Conservation (phyloP, 1,140 invertebrate genomes). For the Drosophila pruinosa region DNA sequence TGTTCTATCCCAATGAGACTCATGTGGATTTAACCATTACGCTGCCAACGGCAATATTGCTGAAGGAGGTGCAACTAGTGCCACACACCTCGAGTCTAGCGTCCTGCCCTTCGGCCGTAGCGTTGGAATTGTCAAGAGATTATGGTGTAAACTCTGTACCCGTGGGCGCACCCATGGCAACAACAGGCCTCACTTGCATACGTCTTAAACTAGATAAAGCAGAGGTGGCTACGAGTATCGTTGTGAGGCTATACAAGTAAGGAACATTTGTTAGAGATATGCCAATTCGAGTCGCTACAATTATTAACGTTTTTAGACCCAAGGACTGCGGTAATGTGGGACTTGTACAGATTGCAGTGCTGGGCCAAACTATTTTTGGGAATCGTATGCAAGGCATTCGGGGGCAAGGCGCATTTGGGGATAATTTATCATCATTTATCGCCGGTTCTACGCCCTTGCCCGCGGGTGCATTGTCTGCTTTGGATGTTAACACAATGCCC, state of each 20-base stretch:
- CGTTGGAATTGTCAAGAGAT: conserved; percentile 88
- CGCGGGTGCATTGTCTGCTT: conserved; percentile 17
- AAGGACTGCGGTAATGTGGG: conserved; percentile 94
- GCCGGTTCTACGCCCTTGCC: conserved; percentile 37
- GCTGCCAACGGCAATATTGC: conserved; percentile 93
- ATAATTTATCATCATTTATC: conserved; percentile 47
- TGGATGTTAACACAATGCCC: conserved; percentile 59
- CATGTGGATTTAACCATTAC: conserved; percentile 93
- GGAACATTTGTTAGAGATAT: not conserved
- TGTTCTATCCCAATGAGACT: conserved; percentile 95
- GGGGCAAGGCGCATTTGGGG: conserved; percentile 38
- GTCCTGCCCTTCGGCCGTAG: conserved; percentile 95
- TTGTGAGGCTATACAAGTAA: conserved; percentile 84
- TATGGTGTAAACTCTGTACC: conserved; percentile 85
- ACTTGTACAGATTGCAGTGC: conserved; percentile 92
- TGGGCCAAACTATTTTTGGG: conserved; percentile 89
- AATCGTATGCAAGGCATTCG: conserved; percentile 57
- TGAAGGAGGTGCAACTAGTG: conserved; percentile 95
- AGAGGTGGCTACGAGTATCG: conserved; percentile 89
- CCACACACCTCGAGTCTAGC: conserved; percentile 93
- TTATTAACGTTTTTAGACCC: conserved; percentile 85
- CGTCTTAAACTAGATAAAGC: conserved; percentile 91
- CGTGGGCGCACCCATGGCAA: conserved; percentile 87
- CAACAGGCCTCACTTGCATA: conserved; percentile 93
- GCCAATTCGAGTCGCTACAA: not conserved